Conservation (phyloP, 2,797 vertebrate genomes). For the Nyctalus aviator region DNA sequence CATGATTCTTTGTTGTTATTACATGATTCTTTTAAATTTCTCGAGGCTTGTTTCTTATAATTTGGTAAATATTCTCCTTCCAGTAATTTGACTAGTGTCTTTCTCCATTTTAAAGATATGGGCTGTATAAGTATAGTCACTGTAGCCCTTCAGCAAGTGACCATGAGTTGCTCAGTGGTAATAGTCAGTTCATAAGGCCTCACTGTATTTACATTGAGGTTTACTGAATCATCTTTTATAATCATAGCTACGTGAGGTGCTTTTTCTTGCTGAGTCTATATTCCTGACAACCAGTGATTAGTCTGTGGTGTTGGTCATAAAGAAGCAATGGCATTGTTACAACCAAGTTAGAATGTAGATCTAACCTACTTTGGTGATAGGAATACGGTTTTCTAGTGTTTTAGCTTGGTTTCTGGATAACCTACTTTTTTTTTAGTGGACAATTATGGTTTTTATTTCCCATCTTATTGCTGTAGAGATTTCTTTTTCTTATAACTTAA, state of each 20-base stretch:
- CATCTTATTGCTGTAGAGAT: slow-evolving; percentile 31
- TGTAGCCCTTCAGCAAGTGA: background rate
- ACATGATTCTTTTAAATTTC: background rate
- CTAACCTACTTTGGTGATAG: slow-evolving; percentile 66
- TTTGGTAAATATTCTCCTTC: background rate
- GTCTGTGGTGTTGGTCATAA: background rate
- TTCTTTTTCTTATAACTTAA: slow-evolving; percentile 51
- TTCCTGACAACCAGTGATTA: background rate
- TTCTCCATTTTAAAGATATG: background rate
- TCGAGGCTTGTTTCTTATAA: slow-evolving; percentile 1
- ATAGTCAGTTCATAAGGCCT: background rate
- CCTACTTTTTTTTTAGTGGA: slow-evolving; percentile 46
- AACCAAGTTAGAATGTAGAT: background rate
- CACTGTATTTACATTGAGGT: background rate
- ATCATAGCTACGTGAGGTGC: background rate
- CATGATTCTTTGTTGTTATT: background rate
- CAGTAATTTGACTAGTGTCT: background rate
- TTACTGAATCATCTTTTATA: slow-evolving; percentile 23
- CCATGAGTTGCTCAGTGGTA: background rate
- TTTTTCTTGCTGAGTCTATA: background rate
- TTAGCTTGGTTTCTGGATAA: slow-evolving; percentile 60
- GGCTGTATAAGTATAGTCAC: background rate
- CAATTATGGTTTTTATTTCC: slow-evolving; percentile 57
- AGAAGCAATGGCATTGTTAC: background rate
- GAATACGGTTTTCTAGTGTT: slow-evolving; percentile 55